Base-by-base conservation (phyloP, 2,888 invertebrate genomes). In the Cylindroiulus punctatus region DNA sequence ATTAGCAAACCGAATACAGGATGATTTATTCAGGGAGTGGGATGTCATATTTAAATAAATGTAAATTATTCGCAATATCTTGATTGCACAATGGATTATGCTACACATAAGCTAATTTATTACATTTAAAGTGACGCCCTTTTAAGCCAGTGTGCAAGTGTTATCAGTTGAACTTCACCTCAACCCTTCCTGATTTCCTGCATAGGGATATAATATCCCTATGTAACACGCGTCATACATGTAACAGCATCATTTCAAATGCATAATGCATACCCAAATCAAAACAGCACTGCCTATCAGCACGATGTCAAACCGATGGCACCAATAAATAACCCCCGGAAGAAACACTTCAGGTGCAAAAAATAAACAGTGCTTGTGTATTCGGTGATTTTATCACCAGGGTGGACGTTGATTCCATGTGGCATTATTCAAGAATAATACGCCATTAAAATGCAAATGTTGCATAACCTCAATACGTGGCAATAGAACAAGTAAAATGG, bases 301-400 rank as follows among this genome's bases (percentile, higher is more conserved):
- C 52, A 52, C 52, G n/a, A 5, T n/a, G 52, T 52, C 52, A 19
- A 52, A 52, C 52, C n/a, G 65, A 65, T 65, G 65, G 65, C 65
- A 65, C 65, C 65, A 65, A 65, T 65, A 65, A 65, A 65, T 65
- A 65, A 26, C 65, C 52, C n/a, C 19, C 3, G 52, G 52, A 65
- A 65, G 26, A 65, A 65, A 65, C 65, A 52, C 5, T 65, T 26
- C n/a, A 26, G 65, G 65, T 65, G 65, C 65, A 22, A 65, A 65
- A 65, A 65, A 65, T 26, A 65, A 22, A 65, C 26, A 26, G 65
- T 26, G 12, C 26, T 2, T 26, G 26, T 65, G 26, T 65, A 26
- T 65, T 65, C 12, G 26, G 8, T 65, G 65, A 65, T 65, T 65
- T 65, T 65, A 65, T 65, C 26, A 65, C 26, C 65, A 26, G 19